These are phyloP conservation scores for Willisornis vidua DNA, from an alignment of 2,113 vertebrate species.

Conservation along the genomic window DNA sequence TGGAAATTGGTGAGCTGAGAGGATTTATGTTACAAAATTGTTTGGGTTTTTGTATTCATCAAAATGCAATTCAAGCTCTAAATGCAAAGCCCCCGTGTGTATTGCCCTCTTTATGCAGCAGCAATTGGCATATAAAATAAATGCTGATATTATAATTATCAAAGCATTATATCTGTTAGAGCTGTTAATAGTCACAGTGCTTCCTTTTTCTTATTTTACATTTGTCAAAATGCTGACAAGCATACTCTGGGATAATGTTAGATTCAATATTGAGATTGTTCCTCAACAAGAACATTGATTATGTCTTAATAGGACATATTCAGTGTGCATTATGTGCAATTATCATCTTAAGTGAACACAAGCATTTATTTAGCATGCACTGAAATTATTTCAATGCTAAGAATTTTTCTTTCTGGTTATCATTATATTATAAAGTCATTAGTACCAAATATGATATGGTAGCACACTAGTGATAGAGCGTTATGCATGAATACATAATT, in stretches of 20 bases:
- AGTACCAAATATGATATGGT: neutral
- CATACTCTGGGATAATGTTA: neutral
- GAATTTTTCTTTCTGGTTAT: neutral
- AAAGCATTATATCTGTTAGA: slow-evolving; percentile 15
- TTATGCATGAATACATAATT: neutral
- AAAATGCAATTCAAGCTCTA: slow-evolving; percentile 17
- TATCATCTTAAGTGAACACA: slow-evolving; percentile 33
- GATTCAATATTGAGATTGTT: slow-evolving; percentile 37
- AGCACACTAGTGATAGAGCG: neutral
- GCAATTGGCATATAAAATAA: slow-evolving; percentile 34
- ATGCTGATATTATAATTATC: slow-evolving; percentile 55
- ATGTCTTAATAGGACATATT: slow-evolving; percentile 23
- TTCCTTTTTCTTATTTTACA: neutral
- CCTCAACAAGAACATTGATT: slow-evolving; percentile 54
- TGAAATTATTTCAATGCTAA: slow-evolving; percentile 8
- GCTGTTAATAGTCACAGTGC: slow-evolving; percentile 13
- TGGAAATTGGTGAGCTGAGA: slow-evolving; percentile 32
- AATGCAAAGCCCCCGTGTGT: neutral
- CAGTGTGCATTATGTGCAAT: neutral
- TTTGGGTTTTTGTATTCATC: slow-evolving; percentile 13
- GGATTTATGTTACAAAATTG: neutral
- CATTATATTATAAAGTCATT: slow-evolving; percentile 2
- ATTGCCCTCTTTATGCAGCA: neutral
- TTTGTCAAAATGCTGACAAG: slow-evolving; percentile 45
- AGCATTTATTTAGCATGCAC: slow-evolving; percentile 16